Evolutionary conservation across 2,797 vertebrate genomes (phyloP), one percentile per base, ranked within the genome.

Genomic region (Catostomus latipinnis): DNA sequence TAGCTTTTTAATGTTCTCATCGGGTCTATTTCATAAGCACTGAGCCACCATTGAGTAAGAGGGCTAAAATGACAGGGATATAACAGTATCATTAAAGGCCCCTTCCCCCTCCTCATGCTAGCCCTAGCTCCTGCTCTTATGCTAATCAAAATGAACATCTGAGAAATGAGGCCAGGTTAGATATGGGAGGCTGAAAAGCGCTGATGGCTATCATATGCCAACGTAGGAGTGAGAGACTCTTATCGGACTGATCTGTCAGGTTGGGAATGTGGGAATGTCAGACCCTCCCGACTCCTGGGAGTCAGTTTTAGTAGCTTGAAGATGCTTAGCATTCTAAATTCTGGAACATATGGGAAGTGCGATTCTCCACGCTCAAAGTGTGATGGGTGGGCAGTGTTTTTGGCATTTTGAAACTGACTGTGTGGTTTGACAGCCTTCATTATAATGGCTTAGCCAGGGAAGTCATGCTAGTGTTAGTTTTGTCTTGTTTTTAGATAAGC

Each of bases 91-190:
- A 67, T 66, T 49, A 18, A 34, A 54, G 34, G 14, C 63, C 57
- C 71, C 65, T 52, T 66, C 72, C 65, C 75, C 48, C 67, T 1
- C 5, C 56, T 50, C 63, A 49, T 8, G n/a, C 74, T 65, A 71
- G 49, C 13, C 1, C 56, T 72, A 63, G 18, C 61, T 52, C 48
- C 9, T 60, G 48, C 67, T 16, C 52, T 70, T 71, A 49, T 14
- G 14, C 71, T 81, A 83, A 83, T 85, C 79, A 85, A 85, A 83
- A 74, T 70, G 62, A 65, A 78, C 81, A 85, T 85, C 81, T 78
- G 81, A 83, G 78, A 81, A 78, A 71, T 14, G 78, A 68, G 45
- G 66, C 50, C 69, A 58, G 66, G 71, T 81, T 67, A 81, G 76
- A 83, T 56, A 52, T 11, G 14, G 22, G 52, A 16, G 65, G 50